Evolutionary conservation across 1,140 invertebrate genomes (phyloP).

Genomic region (Aphis craccivora): DNA sequence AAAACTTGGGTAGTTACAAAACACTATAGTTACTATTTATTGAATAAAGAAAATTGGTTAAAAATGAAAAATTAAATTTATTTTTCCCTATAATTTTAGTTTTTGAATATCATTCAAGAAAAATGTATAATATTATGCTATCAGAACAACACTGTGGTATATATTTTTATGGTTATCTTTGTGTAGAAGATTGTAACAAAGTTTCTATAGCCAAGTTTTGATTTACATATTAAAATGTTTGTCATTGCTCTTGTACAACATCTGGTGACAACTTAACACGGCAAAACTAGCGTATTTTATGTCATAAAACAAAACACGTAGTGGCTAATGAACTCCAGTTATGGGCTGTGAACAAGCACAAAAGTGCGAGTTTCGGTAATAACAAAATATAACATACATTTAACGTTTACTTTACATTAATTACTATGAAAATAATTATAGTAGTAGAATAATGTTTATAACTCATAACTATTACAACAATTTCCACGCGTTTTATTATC

Average conservation of each 20-base stretch:
- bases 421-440: not conserved
- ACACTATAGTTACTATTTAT: too few species aligned
- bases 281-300: not conserved
- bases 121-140: not conserved
- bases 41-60: not conserved
- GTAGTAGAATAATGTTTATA: not conserved
- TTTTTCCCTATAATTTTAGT: not conserved
- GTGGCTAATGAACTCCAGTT: not conserved
- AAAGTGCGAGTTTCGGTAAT: not conserved
- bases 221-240: slow-evolving; percentile 22
- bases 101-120: not conserved
- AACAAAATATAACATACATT: not conserved
- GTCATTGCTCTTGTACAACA: not conserved
- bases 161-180: not conserved
- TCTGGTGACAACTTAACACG: not conserved
- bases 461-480: not conserved
- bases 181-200: not conserved
- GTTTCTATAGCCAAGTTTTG: not conserved
- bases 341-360: not conserved
- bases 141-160: not conserved
- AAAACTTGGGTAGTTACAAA: not conserved
- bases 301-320: not conserved
- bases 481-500: not conserved
- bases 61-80: not conserved
- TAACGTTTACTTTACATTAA: not conserved